Conservation (phyloP, 2,888 invertebrate genomes). For the Polia nebulosa region DNA sequence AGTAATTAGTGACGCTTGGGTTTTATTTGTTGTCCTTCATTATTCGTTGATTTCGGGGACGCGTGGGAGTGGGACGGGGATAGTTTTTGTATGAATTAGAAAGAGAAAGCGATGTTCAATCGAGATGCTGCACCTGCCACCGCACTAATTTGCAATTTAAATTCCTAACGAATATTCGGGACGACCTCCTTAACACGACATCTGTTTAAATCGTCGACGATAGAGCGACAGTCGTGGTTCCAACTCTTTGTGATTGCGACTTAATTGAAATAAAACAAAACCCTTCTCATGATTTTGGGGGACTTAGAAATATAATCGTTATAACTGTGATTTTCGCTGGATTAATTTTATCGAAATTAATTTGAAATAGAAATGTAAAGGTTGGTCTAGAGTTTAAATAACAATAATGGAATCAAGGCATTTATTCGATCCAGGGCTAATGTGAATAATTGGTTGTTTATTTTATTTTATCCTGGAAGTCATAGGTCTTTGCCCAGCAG, state of each 20-base stretch:
- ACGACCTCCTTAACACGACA: conserved; percentile 91
- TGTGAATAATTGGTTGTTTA: too few species aligned
- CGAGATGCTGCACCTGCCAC: conserved; percentile 88
- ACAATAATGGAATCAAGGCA: not conserved
- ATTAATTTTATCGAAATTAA: conserved; percentile 49
- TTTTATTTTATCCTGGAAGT: not conserved
- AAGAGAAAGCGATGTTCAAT: conserved; percentile 80
- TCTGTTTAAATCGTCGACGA: conserved; percentile 90
- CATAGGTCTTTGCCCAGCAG: too few species aligned
- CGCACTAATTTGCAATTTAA: conserved; percentile 91
- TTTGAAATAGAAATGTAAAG: conserved; percentile 27
- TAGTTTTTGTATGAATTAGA: conserved; percentile 76
- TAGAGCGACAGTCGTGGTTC: conserved; percentile 87
- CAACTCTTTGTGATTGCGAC: conserved; percentile 87
- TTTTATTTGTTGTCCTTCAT: conserved; percentile 91
- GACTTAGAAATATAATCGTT: conserved; percentile 70
- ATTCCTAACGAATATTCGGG: conserved; percentile 89
- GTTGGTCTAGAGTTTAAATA: conserved; percentile 15
- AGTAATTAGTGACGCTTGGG: conserved; percentile 91
- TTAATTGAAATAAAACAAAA: conserved; percentile 90
- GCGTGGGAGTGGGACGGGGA: conserved; percentile 75
- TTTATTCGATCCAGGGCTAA: too few species aligned
- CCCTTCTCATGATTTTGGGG: conserved; percentile 79
- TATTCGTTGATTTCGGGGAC: conserved; percentile 87
- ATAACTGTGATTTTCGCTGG: conserved; percentile 69